Conservation (phyloP, 2,888 invertebrate species). For the Campoplex capitator region DNA sequence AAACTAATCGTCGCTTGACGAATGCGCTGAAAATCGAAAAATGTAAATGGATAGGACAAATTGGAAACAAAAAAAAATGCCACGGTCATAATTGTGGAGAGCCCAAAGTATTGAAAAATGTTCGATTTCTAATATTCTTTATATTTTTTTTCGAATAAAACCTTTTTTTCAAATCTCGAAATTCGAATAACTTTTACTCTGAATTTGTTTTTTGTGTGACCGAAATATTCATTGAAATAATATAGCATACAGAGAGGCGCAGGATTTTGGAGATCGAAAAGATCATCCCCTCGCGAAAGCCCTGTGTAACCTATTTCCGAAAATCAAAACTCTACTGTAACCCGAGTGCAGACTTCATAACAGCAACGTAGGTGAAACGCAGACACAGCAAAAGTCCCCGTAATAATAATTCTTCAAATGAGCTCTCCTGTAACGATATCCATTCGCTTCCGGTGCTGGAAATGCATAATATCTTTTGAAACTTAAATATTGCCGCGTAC, state of each 20-base stretch:
- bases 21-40: no score
- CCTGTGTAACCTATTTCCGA: background rate
- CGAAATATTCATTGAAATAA: background rate
- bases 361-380: background rate
- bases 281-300: background rate
- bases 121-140: no score
- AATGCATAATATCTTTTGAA: slow-evolving; percentile 48
- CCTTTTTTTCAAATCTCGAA: no score
- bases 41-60: no score
- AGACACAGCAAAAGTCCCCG: background rate
- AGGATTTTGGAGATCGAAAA: background rate
- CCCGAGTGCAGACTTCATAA: background rate
- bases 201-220: no score
- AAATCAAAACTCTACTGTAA: background rate
- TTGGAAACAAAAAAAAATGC: no score
- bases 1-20: no score
- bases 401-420: slow-evolving; percentile 6
- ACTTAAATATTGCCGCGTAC: slow-evolving; percentile 27
- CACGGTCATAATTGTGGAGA: no score
- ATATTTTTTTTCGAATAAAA: no score
- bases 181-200: no score
- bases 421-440: slow-evolving; percentile 31
- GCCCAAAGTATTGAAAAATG: no score
- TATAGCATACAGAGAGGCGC: background rate
- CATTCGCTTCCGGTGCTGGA: slow-evolving; percentile 54